phyloP scores from a whole-genome alignment of 2,797 vertebrate species.

The Cheirogaleus major region DNA sequence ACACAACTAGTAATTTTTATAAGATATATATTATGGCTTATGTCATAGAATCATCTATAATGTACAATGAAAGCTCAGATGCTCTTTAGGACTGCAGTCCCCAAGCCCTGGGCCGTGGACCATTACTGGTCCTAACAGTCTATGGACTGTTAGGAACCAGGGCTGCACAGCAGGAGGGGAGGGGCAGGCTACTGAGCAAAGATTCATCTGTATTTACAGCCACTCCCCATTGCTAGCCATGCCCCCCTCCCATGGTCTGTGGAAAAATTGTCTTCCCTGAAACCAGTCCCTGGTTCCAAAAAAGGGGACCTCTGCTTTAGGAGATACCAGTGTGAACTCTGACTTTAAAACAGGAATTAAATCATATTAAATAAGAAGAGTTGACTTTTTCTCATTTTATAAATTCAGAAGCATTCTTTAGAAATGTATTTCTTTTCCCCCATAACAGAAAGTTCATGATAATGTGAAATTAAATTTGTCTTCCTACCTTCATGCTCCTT shows the following conservation, averaged over 20 bases:
- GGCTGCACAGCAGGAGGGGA: too few relatives aligned
- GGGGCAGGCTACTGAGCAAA: too few relatives aligned
- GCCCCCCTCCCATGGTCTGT: too few relatives aligned
- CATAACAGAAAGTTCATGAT: neutral
- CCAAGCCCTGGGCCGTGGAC: too few relatives aligned
- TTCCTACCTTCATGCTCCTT: neutral
- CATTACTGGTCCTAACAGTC: too few relatives aligned
- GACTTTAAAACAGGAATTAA: neutral
- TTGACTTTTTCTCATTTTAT: neutral
- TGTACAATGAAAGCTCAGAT: neutral
- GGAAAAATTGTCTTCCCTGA: too few relatives aligned
- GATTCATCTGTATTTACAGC: too few relatives aligned
- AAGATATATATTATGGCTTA: neutral
- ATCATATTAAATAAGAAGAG: neutral
- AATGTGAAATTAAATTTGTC: neutral
- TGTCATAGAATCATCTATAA: neutral
- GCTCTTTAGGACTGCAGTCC: too few relatives aligned
- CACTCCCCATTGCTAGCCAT: too few relatives aligned
- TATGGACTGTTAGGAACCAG: too few relatives aligned
- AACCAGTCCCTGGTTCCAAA: too few relatives aligned
- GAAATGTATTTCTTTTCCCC: neutral
- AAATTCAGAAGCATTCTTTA: neutral
- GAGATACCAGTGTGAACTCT: neutral
- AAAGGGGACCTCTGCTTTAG: neutral
- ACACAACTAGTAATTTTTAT: neutral